These are phyloP conservation scores for Anagrus nilaparvatae DNA, from an alignment of 1,140 invertebrate genomes.

Conservation along the genomic window DNA sequence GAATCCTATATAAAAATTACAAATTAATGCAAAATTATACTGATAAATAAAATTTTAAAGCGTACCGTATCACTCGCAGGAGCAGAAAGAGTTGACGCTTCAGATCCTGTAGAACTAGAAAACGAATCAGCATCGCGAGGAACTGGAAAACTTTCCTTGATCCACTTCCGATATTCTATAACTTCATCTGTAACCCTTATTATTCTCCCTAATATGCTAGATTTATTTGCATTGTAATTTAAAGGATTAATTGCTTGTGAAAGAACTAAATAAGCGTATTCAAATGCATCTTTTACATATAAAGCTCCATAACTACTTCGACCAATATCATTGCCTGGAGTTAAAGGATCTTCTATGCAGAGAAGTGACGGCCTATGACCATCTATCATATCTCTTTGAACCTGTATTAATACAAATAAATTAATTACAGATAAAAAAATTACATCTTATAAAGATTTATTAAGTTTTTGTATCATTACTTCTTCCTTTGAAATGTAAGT, in stretches of 20 bases:
- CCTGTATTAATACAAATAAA: slow-evolving; percentile 30
- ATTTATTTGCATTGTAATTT: slow-evolving; percentile 47
- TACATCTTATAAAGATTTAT: neutral
- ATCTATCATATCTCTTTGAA: slow-evolving; percentile 85
- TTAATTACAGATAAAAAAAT: slow-evolving; percentile 8
- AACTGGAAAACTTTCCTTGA: slow-evolving; percentile 51
- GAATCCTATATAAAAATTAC: slow-evolving; percentile 33
- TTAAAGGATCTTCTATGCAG: slow-evolving; percentile 97
- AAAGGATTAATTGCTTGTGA: slow-evolving; percentile 67
- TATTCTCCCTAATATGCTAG: slow-evolving; percentile 77
- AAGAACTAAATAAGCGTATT: slow-evolving; percentile 84
- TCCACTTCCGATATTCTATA: slow-evolving; percentile 76
- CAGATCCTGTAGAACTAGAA: slow-evolving; percentile 40
- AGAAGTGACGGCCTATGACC: slow-evolving; percentile 85
- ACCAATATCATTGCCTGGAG: slow-evolving; percentile 91
- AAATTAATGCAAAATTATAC: neutral
- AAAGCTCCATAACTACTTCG: slow-evolving; percentile 86
- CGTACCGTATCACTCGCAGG: slow-evolving; percentile 41
- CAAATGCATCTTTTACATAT: slow-evolving; percentile 90
- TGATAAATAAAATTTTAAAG: neutral
- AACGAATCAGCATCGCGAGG: slow-evolving; percentile 35
- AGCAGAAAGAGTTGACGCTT: slow-evolving; percentile 40
- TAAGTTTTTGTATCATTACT: slow-evolving; percentile 34
- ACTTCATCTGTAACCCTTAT: slow-evolving; percentile 89
- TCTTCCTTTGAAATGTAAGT: slow-evolving; percentile 92